Evolutionary conservation across 2,797 vertebrate species (phyloP), one percentile per base, ranked within the genome.

Genomic region (Falco peregrinus): DNA sequence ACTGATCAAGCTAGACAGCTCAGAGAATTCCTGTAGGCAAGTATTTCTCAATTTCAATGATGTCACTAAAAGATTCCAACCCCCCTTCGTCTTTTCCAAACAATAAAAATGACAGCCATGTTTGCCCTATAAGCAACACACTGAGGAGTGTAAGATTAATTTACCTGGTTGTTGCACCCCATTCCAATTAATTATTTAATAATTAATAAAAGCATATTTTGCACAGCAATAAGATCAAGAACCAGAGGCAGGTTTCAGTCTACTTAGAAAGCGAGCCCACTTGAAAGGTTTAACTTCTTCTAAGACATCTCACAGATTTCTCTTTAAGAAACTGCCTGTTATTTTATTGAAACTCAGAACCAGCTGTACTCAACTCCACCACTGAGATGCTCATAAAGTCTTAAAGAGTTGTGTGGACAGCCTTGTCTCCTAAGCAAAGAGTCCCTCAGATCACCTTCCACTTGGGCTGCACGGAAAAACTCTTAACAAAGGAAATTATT

Each of bases 21-120:
- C 31, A 69, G 59, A 83, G 59, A 69, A 90, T 45, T 87, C 80
- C 92, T 90, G 65, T 24, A 86, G 93, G 87, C 70, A 89, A 95
- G 33, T 33, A 69, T 64, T 87, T 59, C 70, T 90, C 65, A 39
- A 6, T 91, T 89, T 76, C 51, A 67, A 11, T 11, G 1, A 63
- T 24, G 12, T 48, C 69, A 74, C 71, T 71, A 81, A 85, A 47
- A 43, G 81, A 91, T 80, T 85, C 64, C 64, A 70, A 26, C 3
- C 19, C 19, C 8, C 7, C 19, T 69, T 48, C 29, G 43, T 54
- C 51, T 70, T 63, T 61, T 78, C 45, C 51, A 84, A 84, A 75
- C 31, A 81, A 56, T 37, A 91, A 75, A 77, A 71, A 16, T 4
- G 11, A 61, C 53, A 91, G 45, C 24, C 29, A 41, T 16, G 33